Conservation (phyloP, 2,797 vertebrate genomes). For the Anguilla marmorata region DNA sequence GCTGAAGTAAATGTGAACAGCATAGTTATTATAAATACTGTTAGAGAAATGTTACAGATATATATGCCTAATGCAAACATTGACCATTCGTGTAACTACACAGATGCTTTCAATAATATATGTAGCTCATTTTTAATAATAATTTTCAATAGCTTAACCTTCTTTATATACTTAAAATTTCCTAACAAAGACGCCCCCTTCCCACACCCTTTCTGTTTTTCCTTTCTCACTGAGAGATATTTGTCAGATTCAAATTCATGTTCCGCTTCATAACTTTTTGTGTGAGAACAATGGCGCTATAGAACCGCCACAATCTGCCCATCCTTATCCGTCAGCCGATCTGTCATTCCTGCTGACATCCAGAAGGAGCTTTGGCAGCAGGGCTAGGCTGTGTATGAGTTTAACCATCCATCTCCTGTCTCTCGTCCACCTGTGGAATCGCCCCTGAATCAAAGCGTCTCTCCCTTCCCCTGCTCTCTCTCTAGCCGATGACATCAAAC, state of each 20-base stretch:
- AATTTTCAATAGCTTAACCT: neutral
- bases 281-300: neutral
- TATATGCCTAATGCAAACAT: too few species aligned
- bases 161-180: neutral
- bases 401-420: neutral
- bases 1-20: neutral
- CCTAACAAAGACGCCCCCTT: neutral
- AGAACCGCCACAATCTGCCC: neutral
- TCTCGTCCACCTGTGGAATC: neutral
- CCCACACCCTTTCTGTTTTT: neutral
- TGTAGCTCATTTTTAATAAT: too few species aligned
- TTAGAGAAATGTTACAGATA: too few species aligned
- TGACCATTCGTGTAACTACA: too few species aligned
- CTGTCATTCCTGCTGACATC: neutral
- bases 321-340: neutral
- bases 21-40: neutral
- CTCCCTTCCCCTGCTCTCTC: constrained; percentile 29
- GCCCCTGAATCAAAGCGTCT: neutral
- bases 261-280: neutral
- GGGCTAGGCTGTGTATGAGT: neutral
- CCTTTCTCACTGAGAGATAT: neutral
- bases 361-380: neutral
- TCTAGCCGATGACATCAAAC: constrained; percentile 95
- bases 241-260: neutral
- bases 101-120: too few species aligned